Base-by-base conservation (phyloP, 2,888 invertebrate genomes). In the Neocrepidodera transversa region DNA sequence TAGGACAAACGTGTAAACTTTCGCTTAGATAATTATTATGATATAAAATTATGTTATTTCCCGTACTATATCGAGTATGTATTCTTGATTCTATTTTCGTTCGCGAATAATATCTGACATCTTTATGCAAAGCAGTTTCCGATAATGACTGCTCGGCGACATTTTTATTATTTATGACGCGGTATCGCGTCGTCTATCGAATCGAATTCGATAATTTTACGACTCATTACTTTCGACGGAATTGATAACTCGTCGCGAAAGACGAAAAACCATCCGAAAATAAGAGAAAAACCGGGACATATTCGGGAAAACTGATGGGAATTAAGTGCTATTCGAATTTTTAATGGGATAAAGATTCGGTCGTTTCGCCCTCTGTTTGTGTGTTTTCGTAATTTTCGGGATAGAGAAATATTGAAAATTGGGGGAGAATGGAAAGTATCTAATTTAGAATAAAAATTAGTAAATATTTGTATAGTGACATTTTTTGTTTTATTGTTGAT, bases 101-200 rank as follows among this genome's bases (percentile, higher is more conserved):
- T 36, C 30, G 18, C 53, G 73, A 67, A 69, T 69, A 69, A 71
- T 74, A 75, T 74, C 76, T 74, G 64, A 71, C 73, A 79, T 79
- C 78, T 78, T 78, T 78, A 78, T 79, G 78, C 77, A 78, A 79
- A 78, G 74, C 78, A 77, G 78, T 77, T 78, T 78, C 78, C 78
- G 77, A 78, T 78, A 78, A 78, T 78, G 78, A 77, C 73, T 74
- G 63, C 57, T 35, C 70, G 76, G 76, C 73, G 74, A 77, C 53
- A 57, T 77, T 78, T 78, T 71, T 76, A 77, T 78, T 78, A 78
- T 78, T 78, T 78, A 77, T 75, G 76, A 45, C 30, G 30, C 53
- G 45, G 23, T 45, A 54, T 54, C 52, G 42, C 20, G 42, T 42
- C 43, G 43, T 23, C 75, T 42, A 74, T 74, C 74, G 69, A 74